Base-by-base conservation (phyloP, 2,888 invertebrate species). In the Campoletis raptor region DNA sequence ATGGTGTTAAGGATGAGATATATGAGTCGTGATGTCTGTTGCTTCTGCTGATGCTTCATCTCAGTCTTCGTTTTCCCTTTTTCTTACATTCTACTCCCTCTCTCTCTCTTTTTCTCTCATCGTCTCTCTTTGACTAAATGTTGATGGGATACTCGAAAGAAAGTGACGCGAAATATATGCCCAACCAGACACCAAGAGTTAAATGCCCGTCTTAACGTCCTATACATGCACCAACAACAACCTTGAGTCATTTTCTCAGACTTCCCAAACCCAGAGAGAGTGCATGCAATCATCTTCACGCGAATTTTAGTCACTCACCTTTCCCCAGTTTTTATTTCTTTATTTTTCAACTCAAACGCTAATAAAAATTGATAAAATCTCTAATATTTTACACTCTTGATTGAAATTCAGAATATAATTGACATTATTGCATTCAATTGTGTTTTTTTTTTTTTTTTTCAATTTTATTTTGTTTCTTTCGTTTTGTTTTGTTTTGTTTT, bases 1-100 rank as follows among this genome's bases (percentile, higher is more conserved):
- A 85, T 85, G 81, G 81, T 81, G 85, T 73, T 81, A 81, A 81
- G 85, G 81, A 85, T 81, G 85, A 85, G 85, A 85, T 85, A 81
- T 77, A 85, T 72, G 85, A 85, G 85, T 85, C 84, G 84, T 57
- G 84, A 76, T 79, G 84, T 76, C 72, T 81, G 70, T 42, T 72
- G 64, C 72, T 83, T 69, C 73, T 79, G 78, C 83, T 48, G 45
- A 42, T 36, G 45, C 54, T 72, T 82, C 40, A 48, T 74, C 42
- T 52, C 69, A 61, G 18, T 61, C 36, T 73, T 70, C 70, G 54
- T 36, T 81, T 73, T 69, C 67, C 64, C 84, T 57, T 74, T 85
- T 78, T 24, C 78, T 69, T 69, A 61, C 69, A 77, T 70, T 81
- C 73, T 78, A 10, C 72, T 57, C 48, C 48, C 45, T 40, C 15